These are phyloP conservation scores for Proteles cristata DNA, from an alignment of 2,113 vertebrate species.

Conservation along the genomic window DNA sequence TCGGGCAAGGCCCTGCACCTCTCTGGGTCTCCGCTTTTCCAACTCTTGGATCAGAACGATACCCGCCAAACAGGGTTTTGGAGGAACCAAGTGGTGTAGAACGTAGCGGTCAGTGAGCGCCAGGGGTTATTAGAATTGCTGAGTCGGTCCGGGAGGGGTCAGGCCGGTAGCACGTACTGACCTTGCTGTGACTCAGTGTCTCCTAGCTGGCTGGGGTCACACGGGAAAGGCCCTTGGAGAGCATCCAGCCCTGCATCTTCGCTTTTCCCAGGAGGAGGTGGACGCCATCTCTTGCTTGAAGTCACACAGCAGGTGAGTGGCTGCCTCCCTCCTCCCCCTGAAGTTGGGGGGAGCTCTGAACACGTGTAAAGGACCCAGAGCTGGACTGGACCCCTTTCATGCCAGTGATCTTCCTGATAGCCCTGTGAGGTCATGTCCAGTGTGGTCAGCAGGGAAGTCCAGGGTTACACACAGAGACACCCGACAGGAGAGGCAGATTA, in stretches of 20 bases:
- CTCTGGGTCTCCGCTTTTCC: background rate
- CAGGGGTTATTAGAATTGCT: background rate
- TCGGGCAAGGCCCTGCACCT: background rate
- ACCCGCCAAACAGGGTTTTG: background rate
- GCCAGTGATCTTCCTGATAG: background rate
- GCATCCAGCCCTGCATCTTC: background rate
- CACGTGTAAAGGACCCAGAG: background rate
- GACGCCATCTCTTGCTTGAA: background rate
- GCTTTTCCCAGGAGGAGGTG: background rate
- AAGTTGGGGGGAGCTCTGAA: background rate
- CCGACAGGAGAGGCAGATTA: background rate
- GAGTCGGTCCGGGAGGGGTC: background rate
- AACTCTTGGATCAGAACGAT: background rate
- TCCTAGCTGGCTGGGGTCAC: background rate
- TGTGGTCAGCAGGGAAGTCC: background rate
- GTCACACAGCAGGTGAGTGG: background rate
- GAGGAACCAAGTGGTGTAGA: background rate
- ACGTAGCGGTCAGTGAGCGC: background rate
- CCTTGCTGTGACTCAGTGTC: background rate
- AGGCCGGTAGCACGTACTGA: background rate
- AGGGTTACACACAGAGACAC: background rate
- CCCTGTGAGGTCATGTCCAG: background rate
- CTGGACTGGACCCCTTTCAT: background rate
- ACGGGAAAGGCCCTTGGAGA: background rate
- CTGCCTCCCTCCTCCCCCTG: background rate